Conservation (phyloP, 2,888 invertebrate species). For the Eugnorisma glareosa region DNA sequence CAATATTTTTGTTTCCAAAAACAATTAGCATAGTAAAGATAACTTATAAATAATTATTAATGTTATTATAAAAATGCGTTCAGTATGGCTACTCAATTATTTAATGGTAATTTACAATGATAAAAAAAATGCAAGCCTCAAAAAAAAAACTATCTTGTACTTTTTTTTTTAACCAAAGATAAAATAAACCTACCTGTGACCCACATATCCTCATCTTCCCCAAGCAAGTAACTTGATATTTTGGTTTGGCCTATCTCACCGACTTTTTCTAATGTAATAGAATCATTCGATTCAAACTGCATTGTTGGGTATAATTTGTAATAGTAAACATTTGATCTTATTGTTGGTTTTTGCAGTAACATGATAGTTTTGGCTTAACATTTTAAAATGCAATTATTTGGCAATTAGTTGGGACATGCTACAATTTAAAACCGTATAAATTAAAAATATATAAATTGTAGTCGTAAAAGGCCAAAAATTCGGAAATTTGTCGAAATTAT, state of each 20-base stretch:
- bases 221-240: constrained; percentile 83
- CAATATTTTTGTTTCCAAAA: neutral
- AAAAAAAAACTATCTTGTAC: neutral
- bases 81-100: neutral
- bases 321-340: constrained; percentile 86
- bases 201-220: constrained; percentile 54
- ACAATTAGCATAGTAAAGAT: neutral
- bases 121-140: neutral
- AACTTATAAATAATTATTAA: neutral
- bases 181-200: constrained; percentile 58
- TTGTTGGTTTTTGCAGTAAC: constrained; percentile 79
- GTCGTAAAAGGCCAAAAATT: neutral
- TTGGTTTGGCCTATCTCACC: constrained; percentile 77
- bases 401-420: neutral
- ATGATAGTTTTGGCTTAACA: constrained; percentile 62
- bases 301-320: constrained; percentile 86
- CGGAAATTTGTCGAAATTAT: neutral
- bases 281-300: constrained; percentile 74
- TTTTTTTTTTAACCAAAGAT: constrained; percentile 9
- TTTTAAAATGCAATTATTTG: constrained; percentile 17
- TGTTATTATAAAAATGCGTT: neutral
- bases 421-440: neutral
- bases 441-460: neutral
- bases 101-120: neutral
- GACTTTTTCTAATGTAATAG: constrained; percentile 75